A percentile compares a stretch with the other conserved stretches of the same genome.
phyloP scores from a whole-genome alignment of 1,140 invertebrate genomes.

The Apolygus lucorum region DNA sequence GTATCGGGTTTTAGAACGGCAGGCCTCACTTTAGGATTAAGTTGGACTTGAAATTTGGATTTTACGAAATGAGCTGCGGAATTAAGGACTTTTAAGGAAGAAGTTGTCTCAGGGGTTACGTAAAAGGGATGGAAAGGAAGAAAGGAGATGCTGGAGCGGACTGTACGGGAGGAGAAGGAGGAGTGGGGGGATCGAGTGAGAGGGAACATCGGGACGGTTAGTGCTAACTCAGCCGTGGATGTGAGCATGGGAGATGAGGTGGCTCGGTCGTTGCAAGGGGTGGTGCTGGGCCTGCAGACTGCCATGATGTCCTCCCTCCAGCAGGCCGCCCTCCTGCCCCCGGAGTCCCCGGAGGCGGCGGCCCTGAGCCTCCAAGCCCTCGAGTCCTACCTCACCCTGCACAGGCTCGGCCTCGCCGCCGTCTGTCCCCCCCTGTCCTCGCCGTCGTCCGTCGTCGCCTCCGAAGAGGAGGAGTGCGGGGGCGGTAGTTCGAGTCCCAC shows the following conservation, averaged over 20 bases:
- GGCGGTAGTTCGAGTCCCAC: conserved; percentile 26
- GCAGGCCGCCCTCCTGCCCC: conserved; percentile 62
- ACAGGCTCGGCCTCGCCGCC: conserved; percentile 48
- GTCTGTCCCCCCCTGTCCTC: conserved; percentile 46
- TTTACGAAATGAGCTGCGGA: not conserved
- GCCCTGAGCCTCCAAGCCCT: conserved; percentile 71
- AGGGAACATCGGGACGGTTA: conserved; percentile 8
- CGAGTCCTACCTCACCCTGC: conserved; percentile 70
- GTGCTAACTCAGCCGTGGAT: conserved; percentile 14
- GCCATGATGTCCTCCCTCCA: conserved; percentile 66
- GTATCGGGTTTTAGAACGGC: too few relatives aligned
- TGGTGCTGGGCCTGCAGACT: conserved; percentile 64
- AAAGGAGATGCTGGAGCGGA: conserved; percentile 12
- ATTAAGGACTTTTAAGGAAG: not conserved
- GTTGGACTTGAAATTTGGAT: too few relatives aligned
- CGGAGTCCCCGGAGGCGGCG: conserved; percentile 65
- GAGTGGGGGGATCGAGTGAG: conserved; percentile 16
- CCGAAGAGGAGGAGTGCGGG: conserved; percentile 37
- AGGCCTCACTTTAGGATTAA: too few relatives aligned
- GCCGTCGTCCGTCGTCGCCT: conserved; percentile 43
- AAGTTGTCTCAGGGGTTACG: not conserved
- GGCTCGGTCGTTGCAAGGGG: conserved; percentile 49
- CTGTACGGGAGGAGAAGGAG: conserved; percentile 9
- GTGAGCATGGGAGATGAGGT: conserved; percentile 26
- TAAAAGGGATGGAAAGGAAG: conserved; percentile 3